A percentile compares a stretch with the other conserved stretches of the same genome.
Conservation (phyloP, 2,888 invertebrate species). For the Molorchus minor region DNA sequence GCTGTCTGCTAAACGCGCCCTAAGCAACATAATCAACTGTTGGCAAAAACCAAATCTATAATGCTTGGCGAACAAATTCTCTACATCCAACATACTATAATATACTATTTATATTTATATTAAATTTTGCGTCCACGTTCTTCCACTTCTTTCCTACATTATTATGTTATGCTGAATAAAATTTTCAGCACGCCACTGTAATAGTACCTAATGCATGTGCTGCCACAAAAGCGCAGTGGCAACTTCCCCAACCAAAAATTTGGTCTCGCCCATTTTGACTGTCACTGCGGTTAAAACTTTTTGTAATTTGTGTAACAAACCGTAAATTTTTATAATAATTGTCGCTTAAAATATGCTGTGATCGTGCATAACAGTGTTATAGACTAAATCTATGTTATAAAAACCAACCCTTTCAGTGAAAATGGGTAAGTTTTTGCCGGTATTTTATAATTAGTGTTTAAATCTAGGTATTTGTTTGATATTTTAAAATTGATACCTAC, state of each 20-base stretch:
- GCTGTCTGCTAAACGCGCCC: too few relatives aligned
- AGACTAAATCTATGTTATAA: constrained; percentile 22
- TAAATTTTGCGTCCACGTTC: neutral
- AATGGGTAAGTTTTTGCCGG: constrained; percentile 54
- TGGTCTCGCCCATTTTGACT: constrained; percentile 59
- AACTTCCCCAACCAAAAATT: constrained; percentile 37
- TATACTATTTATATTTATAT: neutral
- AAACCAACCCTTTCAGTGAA: constrained; percentile 44
- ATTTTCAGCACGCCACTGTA: neutral
- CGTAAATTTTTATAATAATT: constrained; percentile 43
- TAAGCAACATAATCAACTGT: too few relatives aligned
- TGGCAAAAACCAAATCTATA: too few relatives aligned
- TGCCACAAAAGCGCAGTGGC: constrained; percentile 40
- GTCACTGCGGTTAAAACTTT: constrained; percentile 46
- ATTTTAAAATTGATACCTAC: constrained; percentile 21
- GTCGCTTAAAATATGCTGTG: constrained; percentile 44
- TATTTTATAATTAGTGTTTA: constrained; percentile 40
- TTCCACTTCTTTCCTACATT: too few relatives aligned
- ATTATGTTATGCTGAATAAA: too few relatives aligned
- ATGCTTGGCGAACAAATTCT: too few relatives aligned
- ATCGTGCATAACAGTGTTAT: constrained; percentile 36
- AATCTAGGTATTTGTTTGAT: neutral
- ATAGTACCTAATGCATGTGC: constrained; percentile 20
- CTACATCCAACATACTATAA: neutral
- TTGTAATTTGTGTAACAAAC: constrained; percentile 41